A percentile compares a stretch with the other conserved stretches of the same genome.
Evolutionary conservation across 2,113 vertebrate species (phyloP).

Genomic region (Rhinolophus ferrumequinum): DNA sequence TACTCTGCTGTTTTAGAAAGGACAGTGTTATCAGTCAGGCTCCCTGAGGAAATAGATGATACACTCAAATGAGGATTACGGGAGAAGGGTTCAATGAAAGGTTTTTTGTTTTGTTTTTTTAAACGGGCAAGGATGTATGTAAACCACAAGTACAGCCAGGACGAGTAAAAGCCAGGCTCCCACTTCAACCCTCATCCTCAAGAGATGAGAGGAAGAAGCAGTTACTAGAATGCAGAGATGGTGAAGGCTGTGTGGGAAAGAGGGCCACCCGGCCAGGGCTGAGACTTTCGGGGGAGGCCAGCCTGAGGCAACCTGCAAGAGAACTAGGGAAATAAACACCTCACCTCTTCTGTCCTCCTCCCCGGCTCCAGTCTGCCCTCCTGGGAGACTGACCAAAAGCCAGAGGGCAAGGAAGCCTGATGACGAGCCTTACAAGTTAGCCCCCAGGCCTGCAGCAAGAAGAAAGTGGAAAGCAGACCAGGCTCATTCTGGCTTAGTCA

Average conservation of each 20-base stretch:
- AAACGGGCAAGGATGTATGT: not conserved
- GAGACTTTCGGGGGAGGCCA: not conserved
- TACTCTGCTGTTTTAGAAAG: not conserved
- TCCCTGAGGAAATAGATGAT: not conserved
- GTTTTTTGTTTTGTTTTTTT: not conserved
- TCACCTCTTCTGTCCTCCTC: not conserved
- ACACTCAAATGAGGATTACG: not conserved
- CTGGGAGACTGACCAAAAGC: not conserved
- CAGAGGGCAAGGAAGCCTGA: not conserved
- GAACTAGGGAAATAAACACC: not conserved
- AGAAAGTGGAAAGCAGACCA: not conserved
- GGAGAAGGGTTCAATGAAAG: not conserved
- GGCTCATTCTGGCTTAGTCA: rapidly evolving
- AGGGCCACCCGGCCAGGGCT: not conserved
- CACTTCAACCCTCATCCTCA: not conserved
- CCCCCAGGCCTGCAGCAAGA: too few species aligned
- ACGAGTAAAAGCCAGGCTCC: not conserved
- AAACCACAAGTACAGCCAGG: not conserved
- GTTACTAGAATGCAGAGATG: not conserved
- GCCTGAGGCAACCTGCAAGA: not conserved
- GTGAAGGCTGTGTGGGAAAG: not conserved
- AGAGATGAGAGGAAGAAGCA: not conserved
- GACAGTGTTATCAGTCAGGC: not conserved
- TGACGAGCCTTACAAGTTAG: too few species aligned
- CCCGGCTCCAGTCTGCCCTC: not conserved